Conservation (phyloP, 2,888 invertebrate genomes). For the Dynastes hyllus region DNA sequence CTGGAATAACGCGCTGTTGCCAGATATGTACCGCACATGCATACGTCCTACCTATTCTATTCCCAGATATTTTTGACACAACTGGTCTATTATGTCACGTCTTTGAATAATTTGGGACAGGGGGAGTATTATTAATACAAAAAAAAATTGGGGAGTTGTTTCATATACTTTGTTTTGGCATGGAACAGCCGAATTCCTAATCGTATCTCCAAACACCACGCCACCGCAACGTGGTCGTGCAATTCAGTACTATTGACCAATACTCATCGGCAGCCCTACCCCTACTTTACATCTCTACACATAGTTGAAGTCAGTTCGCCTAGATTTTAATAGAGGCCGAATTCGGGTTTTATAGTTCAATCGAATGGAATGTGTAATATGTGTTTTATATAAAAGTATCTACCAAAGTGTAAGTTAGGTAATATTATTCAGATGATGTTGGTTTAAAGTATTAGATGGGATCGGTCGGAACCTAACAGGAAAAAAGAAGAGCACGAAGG, state of each 20-base stretch:
- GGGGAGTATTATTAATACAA: too few relatives aligned
- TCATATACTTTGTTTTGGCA: too few relatives aligned
- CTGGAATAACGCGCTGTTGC: too few relatives aligned
- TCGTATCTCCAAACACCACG: neutral
- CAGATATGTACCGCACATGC: too few relatives aligned
- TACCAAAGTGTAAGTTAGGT: constrained; percentile 35
- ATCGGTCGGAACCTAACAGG: constrained; percentile 55
- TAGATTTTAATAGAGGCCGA: constrained; percentile 36
- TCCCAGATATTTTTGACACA: too few relatives aligned
- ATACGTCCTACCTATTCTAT: too few relatives aligned
- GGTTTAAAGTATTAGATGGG: constrained; percentile 46
- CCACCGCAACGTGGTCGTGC: constrained; percentile 53
- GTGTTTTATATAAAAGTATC: constrained; percentile 40
- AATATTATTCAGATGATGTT: constrained; percentile 38
- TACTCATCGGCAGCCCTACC: neutral
- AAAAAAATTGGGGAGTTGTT: too few relatives aligned
- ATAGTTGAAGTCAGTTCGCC: neutral
- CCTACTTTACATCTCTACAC: neutral
- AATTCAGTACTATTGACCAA: constrained; percentile 55
- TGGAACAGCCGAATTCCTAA: too few relatives aligned
- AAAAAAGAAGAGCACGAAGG: constrained; percentile 27
- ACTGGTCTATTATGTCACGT: too few relatives aligned
- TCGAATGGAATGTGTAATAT: constrained; percentile 46
- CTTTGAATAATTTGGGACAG: too few relatives aligned
- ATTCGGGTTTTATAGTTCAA: constrained; percentile 46